Evolutionary conservation across 1,140 invertebrate genomes (phyloP), one percentile per base, ranked within the genome.

Genomic region (Drusus annulatus): DNA sequence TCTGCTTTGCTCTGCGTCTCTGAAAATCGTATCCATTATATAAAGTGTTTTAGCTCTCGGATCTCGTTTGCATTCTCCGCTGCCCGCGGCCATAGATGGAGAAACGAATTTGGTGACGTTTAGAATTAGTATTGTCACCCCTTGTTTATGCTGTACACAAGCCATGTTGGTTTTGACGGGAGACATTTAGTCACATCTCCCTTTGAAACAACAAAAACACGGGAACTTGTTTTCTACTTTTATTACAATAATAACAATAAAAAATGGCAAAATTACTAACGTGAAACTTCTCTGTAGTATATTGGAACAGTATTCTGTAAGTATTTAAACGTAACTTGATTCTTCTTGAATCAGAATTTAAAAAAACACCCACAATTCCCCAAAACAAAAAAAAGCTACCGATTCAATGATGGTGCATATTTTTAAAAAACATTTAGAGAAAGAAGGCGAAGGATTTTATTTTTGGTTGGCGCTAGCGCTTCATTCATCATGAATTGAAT

Each of bases 41-140:
- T 28, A 74, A 80, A 80, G 78, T 80, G 78, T 75, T 80, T 80
- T 63, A 80, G 78, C 76, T 78, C 15, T 23, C 16, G 58, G 68
- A 80, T 71, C 79, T 80, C 79, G 79, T 80, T 80, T 69, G 79
- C 78, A 80, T 65, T 54, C 71, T 28, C 51, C 62, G 31, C 76
- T 62, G 76, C 79, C 79, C 75, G 80, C 45, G 80, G 80, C 80
- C 21, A 60, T 58, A 76, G 74, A 71, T 62, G 25, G 21, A 62
- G 62, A 73, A 77, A 78, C 76, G 80, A 63, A 75, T 78, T 77
- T 65, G 65, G 68, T 78, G 80, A 81, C 80, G 80, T 58, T 68
- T 54, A 23, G 73, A 80, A 80, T 80, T 80, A 81, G 77, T 81
- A 81, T 81, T 81, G 80, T 81, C 80, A 81, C 80, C 80, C 74